phyloP scores from a whole-genome alignment of 2,888 invertebrate species.

The Melinaea menophilus region DNA sequence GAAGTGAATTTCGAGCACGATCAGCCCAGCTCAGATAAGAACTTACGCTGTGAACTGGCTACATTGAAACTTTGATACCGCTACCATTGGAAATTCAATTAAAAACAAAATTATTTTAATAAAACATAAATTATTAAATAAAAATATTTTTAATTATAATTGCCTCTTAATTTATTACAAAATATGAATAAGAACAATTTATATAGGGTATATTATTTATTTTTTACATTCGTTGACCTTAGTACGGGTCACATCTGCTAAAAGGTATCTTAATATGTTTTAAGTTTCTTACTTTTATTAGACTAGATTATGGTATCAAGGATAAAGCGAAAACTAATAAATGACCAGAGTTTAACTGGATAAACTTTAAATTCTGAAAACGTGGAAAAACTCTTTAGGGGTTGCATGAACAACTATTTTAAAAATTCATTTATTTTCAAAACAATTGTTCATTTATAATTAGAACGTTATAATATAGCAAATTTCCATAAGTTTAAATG shows the following conservation, averaged over 20 bases:
- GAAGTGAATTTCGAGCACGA: neutral
- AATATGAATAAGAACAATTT: no score
- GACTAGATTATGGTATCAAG: conserved; percentile 12
- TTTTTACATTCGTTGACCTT: neutral
- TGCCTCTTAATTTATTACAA: no score
- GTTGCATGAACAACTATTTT: no score
- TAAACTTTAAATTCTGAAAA: neutral
- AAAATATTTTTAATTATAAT: no score
- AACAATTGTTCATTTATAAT: no score
- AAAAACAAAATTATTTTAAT: neutral
- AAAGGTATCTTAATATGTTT: conserved; percentile 13
- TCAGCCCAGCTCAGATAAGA: conserved; percentile 25
- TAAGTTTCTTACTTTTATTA: conserved; percentile 17
- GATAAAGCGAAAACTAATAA: neutral
- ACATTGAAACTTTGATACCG: conserved; percentile 23
- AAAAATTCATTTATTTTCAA: no score
- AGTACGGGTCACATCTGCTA: conserved; percentile 10
- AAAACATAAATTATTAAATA: no score
- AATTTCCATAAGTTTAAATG: no score
- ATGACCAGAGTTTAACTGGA: neutral
- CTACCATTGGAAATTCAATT: conserved; percentile 14
- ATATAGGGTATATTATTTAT: neutral
- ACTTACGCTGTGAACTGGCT: conserved; percentile 25
- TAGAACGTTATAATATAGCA: no score
- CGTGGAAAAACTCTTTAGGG: no score